Evolutionary conservation across 2,888 invertebrate species (phyloP).

Genomic region (Capitulum mitella): DNA sequence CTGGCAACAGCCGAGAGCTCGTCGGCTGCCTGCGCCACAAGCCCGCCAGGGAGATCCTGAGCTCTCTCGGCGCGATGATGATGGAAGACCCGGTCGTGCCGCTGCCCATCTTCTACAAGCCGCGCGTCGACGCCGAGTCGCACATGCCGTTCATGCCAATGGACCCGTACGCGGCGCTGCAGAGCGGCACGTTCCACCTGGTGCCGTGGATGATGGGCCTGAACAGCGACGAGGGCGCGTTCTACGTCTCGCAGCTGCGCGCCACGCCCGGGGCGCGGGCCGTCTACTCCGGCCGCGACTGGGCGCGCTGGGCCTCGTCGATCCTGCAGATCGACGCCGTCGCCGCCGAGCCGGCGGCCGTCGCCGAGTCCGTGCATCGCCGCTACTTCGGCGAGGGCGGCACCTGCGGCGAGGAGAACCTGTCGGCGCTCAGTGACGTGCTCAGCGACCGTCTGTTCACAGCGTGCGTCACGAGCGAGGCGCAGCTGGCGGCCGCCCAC

Average conservation of each 20-base stretch:
- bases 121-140: neutral
- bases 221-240: neutral
- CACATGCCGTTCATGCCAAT: slow-evolving; percentile 42
- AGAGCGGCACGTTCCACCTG: neutral
- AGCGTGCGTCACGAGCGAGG: neutral
- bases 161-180: neutral
- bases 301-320: neutral
- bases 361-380: neutral
- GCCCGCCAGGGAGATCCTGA: slow-evolving; percentile 70
- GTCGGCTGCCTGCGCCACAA: slow-evolving; percentile 84
- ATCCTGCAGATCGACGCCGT: neutral
- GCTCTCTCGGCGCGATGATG: too few relatives aligned
- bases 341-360: neutral
- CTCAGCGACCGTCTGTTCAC: neutral
- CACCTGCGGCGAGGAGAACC: neutral
- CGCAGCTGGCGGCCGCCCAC: neutral
- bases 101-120: neutral
- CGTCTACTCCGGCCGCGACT: too few relatives aligned
- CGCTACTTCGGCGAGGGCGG: neutral
- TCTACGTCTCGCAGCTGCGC: neutral
- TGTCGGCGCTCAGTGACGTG: neutral
- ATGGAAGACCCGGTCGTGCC: too few relatives aligned
- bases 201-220: slow-evolving; percentile 5
- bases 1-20: slow-evolving; percentile 49
- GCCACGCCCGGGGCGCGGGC: too few relatives aligned